Conservation (phyloP, 2,888 invertebrate genomes). For the Phyllotreta striolata region DNA sequence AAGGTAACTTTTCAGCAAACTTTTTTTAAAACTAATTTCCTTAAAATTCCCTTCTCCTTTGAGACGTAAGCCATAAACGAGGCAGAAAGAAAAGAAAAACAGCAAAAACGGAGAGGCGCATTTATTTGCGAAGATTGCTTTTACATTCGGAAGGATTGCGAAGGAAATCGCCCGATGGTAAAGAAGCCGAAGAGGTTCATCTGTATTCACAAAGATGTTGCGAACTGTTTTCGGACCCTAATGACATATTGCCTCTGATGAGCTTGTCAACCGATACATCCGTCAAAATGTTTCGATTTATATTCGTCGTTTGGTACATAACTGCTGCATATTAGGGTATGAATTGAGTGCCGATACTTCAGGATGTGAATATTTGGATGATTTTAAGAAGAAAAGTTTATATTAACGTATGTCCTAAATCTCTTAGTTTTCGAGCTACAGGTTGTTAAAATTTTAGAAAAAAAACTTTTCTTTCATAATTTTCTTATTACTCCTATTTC, state of each 20-base stretch:
- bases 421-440: too few species aligned
- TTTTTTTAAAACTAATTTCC: neutral
- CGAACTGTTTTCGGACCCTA: slow-evolving; percentile 9
- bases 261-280: slow-evolving; percentile 22
- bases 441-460: too few species aligned
- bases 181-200: slow-evolving; percentile 1
- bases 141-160: slow-evolving; percentile 1
- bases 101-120: neutral
- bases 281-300: slow-evolving; percentile 8
- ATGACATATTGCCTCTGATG: slow-evolving; percentile 22
- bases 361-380: too few species aligned
- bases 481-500: too few species aligned
- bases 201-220: slow-evolving; percentile 17
- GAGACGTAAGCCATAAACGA: neutral
- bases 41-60: neutral
- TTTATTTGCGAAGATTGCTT: slow-evolving; percentile 3
- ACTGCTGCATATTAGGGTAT: neutral
- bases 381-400: too few species aligned
- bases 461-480: too few species aligned
- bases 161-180: slow-evolving; percentile 25
- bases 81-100: slow-evolving; percentile 1
- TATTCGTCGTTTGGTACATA: slow-evolving; percentile 14
- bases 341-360: too few species aligned
- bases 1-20: too few species aligned
- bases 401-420: too few species aligned